These are phyloP conservation scores for Helicoverpa assulta DNA, from an alignment of 2,888 invertebrate species.

Conservation along the genomic window DNA sequence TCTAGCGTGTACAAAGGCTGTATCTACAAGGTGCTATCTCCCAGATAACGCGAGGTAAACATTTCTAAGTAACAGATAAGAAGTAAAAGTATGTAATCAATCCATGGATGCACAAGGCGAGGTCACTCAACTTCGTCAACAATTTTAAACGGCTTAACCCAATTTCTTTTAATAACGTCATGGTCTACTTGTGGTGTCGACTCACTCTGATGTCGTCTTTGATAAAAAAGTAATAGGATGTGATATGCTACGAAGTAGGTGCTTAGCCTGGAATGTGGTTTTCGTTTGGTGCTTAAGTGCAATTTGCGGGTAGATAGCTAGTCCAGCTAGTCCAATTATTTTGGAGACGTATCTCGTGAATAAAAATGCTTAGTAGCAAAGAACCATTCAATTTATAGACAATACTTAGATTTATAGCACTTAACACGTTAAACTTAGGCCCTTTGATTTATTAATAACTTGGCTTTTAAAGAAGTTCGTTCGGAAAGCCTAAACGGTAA, in stretches of 20 bases:
- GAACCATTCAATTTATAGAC: too few species aligned
- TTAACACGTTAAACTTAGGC: too few species aligned
- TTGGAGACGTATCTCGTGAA: too few species aligned
- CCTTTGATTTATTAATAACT: too few species aligned
- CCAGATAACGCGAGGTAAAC: slow-evolving; percentile 56
- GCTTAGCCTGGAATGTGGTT: slow-evolving; percentile 14
- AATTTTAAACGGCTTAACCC: slow-evolving; percentile 78
- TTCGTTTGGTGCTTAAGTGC: slow-evolving; percentile 17
- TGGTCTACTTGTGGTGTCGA: slow-evolving; percentile 78
- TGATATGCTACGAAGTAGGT: slow-evolving; percentile 31
- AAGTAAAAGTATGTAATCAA: slow-evolving; percentile 60
- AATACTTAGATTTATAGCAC: too few species aligned
- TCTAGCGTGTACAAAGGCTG: slow-evolving; percentile 26
- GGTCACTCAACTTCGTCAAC: slow-evolving; percentile 63
- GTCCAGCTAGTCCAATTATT: too few species aligned
- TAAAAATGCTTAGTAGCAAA: too few species aligned
- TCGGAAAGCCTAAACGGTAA: too few species aligned
- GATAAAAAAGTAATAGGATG: slow-evolving; percentile 71
- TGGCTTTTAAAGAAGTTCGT: too few species aligned
- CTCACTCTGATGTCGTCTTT: slow-evolving; percentile 74
- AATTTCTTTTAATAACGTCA: slow-evolving; percentile 87
- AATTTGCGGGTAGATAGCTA: too few species aligned
- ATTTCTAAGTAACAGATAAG: slow-evolving; percentile 58
- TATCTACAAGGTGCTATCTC: slow-evolving; percentile 45
- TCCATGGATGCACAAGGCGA: slow-evolving; percentile 39